Conservation (phyloP, 2,888 invertebrate species). For the Cheilosia grossa region DNA sequence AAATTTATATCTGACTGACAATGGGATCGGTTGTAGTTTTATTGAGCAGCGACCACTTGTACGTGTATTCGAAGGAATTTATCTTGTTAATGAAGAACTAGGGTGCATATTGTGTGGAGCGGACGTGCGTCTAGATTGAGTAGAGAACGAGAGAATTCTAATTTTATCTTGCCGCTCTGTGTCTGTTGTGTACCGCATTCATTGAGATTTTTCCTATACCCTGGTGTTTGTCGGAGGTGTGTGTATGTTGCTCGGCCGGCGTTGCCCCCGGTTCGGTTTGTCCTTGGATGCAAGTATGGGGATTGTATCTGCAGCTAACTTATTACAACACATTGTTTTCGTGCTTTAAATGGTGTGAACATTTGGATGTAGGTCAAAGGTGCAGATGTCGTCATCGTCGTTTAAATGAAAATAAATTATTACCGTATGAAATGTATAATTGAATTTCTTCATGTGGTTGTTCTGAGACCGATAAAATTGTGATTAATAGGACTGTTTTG, state of each 20-base stretch:
- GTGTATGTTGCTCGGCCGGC: background rate
- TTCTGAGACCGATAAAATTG: background rate
- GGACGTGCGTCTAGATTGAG: constrained; percentile 26
- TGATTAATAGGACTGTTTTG: background rate
- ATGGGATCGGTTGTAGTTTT: constrained; percentile 61
- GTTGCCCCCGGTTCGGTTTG: constrained; percentile 1
- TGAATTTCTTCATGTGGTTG: background rate
- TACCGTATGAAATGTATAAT: background rate
- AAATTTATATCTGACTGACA: constrained; percentile 68
- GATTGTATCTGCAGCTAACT: constrained; percentile 38
- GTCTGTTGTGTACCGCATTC: constrained; percentile 35
- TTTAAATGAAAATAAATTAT: constrained; percentile 51
- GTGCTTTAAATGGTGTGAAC: constrained; percentile 68
- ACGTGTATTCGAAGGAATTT: constrained; percentile 68
- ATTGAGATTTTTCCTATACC: constrained; percentile 49
- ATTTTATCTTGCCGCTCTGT: constrained; percentile 41
- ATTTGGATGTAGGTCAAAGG: constrained; percentile 64
- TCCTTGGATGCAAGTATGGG: constrained; percentile 46
- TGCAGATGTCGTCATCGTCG: constrained; percentile 57
- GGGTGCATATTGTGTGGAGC: constrained; percentile 60
- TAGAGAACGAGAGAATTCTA: constrained; percentile 50
- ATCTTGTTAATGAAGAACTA: constrained; percentile 69
- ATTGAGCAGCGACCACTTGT: constrained; percentile 58
- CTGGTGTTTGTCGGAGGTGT: constrained; percentile 2
- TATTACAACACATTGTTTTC: constrained; percentile 67